Evolutionary conservation across 2,797 vertebrate species (phyloP).

Genomic region (Allobates femoralis): DNA sequence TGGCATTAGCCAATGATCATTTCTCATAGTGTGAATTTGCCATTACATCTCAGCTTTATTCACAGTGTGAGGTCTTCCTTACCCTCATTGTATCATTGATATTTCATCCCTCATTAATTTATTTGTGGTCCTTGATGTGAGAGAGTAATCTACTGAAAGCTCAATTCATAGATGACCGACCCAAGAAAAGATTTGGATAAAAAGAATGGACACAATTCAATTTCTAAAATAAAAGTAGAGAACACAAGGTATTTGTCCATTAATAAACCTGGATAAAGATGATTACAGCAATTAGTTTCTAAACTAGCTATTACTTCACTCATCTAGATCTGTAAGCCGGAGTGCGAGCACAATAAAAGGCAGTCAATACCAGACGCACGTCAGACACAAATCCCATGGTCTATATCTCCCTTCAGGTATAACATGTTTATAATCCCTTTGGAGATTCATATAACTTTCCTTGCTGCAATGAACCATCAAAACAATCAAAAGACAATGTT

Average conservation of each 20-base stretch:
- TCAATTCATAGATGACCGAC: neutral
- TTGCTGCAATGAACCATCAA: conserved; percentile 65
- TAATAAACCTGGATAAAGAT: neutral
- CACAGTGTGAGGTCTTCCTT: too few species aligned
- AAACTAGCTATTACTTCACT: neutral
- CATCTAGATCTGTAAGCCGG: neutral
- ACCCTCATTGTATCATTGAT: too few species aligned
- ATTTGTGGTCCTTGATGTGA: neutral
- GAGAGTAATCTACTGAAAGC: neutral
- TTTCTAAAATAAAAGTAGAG: neutral
- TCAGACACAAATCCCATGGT: conserved; percentile 63
- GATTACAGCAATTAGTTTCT: neutral
- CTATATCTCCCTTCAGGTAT: conserved; percentile 65
- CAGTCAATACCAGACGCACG: conserved; percentile 22
- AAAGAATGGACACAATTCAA: neutral
- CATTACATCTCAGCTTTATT: too few species aligned
- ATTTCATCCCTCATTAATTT: too few species aligned
- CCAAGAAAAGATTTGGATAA: neutral
- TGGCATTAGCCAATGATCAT: too few species aligned
- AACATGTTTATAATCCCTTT: conserved; percentile 67
- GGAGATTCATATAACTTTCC: conserved; percentile 68
- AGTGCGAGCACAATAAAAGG: neutral
- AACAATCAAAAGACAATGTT: conserved; percentile 65
- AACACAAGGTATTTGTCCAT: neutral
- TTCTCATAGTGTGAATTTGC: too few species aligned